phyloP scores from a whole-genome alignment of 2,888 invertebrate species.

The Toxonevra muliebris region DNA sequence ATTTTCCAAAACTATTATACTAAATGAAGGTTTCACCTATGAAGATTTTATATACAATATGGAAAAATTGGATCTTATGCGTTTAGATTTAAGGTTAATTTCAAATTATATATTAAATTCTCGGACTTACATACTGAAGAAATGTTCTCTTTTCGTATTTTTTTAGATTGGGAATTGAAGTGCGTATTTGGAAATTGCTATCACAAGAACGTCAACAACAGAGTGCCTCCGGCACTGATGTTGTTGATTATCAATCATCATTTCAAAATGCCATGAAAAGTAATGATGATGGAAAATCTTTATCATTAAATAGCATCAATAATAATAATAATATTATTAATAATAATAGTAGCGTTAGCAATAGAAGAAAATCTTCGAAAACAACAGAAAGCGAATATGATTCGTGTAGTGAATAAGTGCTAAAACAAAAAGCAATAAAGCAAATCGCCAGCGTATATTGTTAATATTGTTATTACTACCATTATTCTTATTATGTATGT shows the following conservation, averaged over 20 bases:
- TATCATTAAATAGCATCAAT: constrained; percentile 20
- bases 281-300: constrained; percentile 12
- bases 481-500: too few species aligned
- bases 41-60: constrained; percentile 82
- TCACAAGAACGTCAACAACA: constrained; percentile 59
- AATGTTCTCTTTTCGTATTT: constrained; percentile 20
- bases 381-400: constrained; percentile 61
- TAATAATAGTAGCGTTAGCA: too few species aligned
- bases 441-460: too few species aligned
- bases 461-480: too few species aligned
- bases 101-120: not conserved
- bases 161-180: constrained; percentile 80
- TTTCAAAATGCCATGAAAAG: constrained; percentile 4
- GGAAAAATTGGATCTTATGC: constrained; percentile 82
- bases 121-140: not conserved
- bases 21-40: constrained; percentile 80
- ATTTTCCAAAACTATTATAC: constrained; percentile 73
- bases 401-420: constrained; percentile 58
- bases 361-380: constrained; percentile 25
- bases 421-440: constrained; percentile 15
- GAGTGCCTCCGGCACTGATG: constrained; percentile 43
- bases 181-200: constrained; percentile 86
- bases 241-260: constrained; percentile 21
- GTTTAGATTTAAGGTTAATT: constrained; percentile 78
- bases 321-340: constrained; percentile 27